phyloP scores from a whole-genome alignment of 2,113 vertebrate genomes.

The Clarias macrocephalus region DNA sequence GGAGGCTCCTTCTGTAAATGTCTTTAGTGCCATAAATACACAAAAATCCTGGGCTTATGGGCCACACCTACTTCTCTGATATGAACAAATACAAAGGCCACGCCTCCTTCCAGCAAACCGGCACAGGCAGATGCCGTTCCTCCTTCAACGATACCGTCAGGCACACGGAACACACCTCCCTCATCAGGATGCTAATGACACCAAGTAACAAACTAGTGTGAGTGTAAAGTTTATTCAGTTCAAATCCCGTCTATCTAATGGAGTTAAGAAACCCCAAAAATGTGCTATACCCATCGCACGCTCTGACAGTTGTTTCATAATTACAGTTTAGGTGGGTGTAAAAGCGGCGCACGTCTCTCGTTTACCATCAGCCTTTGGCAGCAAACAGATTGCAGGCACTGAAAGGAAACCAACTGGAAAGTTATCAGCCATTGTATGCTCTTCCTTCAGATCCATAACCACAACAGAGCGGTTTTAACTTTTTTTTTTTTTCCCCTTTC shows the following conservation, averaged over 20 bases:
- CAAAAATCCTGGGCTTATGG: neutral
- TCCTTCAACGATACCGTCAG: neutral
- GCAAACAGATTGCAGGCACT: constrained; percentile 19
- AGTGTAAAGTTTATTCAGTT: neutral
- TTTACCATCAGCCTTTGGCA: constrained; percentile 39
- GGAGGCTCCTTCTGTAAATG: too few relatives aligned
- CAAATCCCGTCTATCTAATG: neutral
- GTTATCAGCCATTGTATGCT: neutral
- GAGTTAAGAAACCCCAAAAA: neutral
- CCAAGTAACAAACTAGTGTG: neutral
- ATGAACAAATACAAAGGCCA: too few relatives aligned
- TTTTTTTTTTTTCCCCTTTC: neutral
- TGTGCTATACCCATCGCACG: neutral
- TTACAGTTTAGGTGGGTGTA: constrained; percentile 26
- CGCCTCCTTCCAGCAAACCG: neutral
- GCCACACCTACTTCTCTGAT: neutral
- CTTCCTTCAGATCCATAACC: constrained; percentile 6
- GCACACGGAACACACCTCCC: neutral
- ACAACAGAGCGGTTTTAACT: neutral
- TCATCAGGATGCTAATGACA: neutral
- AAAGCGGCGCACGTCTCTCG: constrained; percentile 3
- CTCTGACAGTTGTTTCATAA: neutral
- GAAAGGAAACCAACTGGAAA: constrained; percentile 31
- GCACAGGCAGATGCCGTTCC: neutral
- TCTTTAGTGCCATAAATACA: too few relatives aligned